Evolutionary conservation across 1,140 invertebrate genomes (phyloP).

Genomic region (Sarcophaga peregrina): DNA sequence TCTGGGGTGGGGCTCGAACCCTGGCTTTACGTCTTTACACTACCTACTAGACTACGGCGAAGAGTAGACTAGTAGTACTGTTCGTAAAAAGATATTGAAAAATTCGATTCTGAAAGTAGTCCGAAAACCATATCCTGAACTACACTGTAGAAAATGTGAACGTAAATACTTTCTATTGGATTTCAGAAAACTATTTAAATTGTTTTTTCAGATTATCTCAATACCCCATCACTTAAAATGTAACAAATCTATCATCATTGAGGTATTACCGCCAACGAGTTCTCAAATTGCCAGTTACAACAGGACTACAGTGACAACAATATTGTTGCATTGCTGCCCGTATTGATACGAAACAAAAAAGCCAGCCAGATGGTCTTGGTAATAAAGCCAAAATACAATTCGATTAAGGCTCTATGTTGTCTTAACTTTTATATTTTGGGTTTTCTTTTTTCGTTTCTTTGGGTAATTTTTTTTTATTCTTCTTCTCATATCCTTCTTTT

Average conservation of each 20-base stretch:
- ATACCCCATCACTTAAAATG: too few species aligned
- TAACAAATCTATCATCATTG: neutral
- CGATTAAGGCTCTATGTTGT: neutral
- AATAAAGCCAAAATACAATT: conserved; percentile 12
- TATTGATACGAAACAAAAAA: neutral
- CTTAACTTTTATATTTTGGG: neutral
- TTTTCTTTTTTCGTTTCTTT: neutral
- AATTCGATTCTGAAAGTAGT: too few species aligned
- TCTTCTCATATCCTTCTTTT: neutral
- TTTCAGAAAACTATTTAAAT: too few species aligned
- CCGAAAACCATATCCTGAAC: too few species aligned
- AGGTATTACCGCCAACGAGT: neutral
- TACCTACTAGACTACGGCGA: too few species aligned
- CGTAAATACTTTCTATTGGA: too few species aligned
- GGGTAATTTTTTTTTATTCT: neutral
- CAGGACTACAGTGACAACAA: neutral
- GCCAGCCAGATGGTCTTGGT: conserved; percentile 3
- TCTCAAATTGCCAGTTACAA: neutral
- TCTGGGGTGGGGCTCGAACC: too few species aligned
- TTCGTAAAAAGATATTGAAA: too few species aligned
- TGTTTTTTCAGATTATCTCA: too few species aligned
- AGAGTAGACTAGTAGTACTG: too few species aligned
- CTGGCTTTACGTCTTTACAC: too few species aligned
- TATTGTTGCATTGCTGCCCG: neutral
- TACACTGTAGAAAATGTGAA: too few species aligned